Evolutionary conservation across 2,888 invertebrate species (phyloP).

Genomic region (Phaedon cochleariae): DNA sequence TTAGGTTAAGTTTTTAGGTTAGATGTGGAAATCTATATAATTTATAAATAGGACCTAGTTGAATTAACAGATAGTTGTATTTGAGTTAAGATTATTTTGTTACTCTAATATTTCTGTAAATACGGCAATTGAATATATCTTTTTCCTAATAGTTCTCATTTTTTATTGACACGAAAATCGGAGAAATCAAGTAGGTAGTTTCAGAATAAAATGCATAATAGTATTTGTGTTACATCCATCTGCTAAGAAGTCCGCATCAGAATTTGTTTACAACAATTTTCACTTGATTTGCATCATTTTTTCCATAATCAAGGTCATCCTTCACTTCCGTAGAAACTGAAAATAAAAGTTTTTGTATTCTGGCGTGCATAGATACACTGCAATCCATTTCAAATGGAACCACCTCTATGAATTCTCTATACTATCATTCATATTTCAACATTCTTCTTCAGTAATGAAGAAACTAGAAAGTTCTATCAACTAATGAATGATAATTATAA

Average conservation of each 20-base stretch:
- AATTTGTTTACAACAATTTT: background rate
- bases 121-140: constrained; percentile 53
- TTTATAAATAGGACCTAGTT: constrained; percentile 24
- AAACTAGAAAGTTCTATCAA: too few relatives aligned
- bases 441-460: too few relatives aligned
- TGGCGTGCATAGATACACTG: too few relatives aligned
- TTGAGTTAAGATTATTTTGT: constrained; percentile 36
- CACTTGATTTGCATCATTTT: background rate
- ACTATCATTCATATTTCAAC: too few relatives aligned
- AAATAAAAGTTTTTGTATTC: background rate
- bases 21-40: constrained; percentile 23
- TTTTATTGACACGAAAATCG: too few relatives aligned
- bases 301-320: background rate
- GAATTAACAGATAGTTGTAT: constrained; percentile 31
- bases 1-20: constrained; percentile 25
- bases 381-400: too few relatives aligned
- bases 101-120: constrained; percentile 43
- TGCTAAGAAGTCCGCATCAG: background rate
- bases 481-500: too few relatives aligned
- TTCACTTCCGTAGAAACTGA: background rate
- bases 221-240: too few relatives aligned
- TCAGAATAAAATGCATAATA: too few relatives aligned
- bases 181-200: too few relatives aligned
- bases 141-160: constrained; percentile 42
- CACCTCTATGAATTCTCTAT: too few relatives aligned